Base-by-base conservation (phyloP, 1,140 invertebrate species). In the Sipha flava region DNA sequence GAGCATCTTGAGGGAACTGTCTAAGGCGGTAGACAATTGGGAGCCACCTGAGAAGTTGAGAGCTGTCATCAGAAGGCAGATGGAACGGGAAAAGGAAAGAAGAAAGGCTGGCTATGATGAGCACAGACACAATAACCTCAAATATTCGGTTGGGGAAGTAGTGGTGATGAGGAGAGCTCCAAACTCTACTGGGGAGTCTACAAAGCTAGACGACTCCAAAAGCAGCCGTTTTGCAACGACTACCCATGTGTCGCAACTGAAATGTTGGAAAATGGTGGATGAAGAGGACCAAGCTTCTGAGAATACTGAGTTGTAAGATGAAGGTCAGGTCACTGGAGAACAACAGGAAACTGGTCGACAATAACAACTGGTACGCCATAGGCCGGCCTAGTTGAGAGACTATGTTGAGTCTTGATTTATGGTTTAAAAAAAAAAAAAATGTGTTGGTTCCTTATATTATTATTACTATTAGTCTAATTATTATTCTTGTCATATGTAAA, bases 61-160 rank as follows among this genome's bases (percentile, higher is more conserved):
- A n/a, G 26, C 4, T 0, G 4, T 4, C 1, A n/a, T 21, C 6
- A 18, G 49, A 0, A 1, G 0, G 0, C 5, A 10, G 5, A 52
- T 52, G 49, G 49, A 52, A 10, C 2, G 3, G 6, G 5, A 23
- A 1, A 10, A 23, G 18, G n/a, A 9, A 5, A 2, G 21, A 52
- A 52, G 18, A 2, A 79, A 79, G 6, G 43, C 21, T 0, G 7
- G 0, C 5, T 79, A 43, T 16, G 26, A 62, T 3, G 1, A 7
- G 1, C 57, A 31, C 1, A 9, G 57, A 4, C 57, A 62, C 29
- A 3, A 62, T 29, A 29, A 62, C 26, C 29, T 16, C 0, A 12
- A 57, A 5, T 59, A 52, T 4, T 0, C 14, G 0, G 23, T 57
- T 1, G 73, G 73, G 1, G 73, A 79, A 9, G 29, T 79, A 2